Conservation (phyloP, 2,113 vertebrate species). For the Neogobius melanostomus region DNA sequence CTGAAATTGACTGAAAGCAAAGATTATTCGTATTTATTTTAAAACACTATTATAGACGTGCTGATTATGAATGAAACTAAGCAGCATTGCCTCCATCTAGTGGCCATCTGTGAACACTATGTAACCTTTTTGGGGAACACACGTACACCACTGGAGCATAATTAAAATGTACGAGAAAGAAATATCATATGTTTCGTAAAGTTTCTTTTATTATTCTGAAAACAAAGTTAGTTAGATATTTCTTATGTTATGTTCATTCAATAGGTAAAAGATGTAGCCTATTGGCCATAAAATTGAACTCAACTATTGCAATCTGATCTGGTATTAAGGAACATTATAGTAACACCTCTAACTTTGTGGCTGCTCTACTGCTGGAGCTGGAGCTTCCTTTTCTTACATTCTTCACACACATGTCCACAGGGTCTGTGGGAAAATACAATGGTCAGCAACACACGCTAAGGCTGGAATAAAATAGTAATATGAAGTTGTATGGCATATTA, state of each 20-base stretch:
- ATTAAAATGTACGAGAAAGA: background rate
- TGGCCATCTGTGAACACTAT: background rate
- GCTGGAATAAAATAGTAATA: background rate
- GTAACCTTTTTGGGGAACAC: background rate
- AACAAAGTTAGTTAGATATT: background rate
- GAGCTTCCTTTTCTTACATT: constrained; percentile 61
- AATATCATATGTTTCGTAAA: background rate
- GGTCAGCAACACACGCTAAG: background rate
- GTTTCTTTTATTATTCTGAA: background rate
- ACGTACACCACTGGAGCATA: background rate
- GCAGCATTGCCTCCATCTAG: background rate
- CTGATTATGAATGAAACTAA: background rate
- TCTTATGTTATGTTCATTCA: too few species aligned
- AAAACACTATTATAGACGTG: background rate
- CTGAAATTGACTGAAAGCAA: background rate
- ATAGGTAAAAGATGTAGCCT: too few species aligned
- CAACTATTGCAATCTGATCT: too few species aligned
- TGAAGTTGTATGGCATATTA: background rate
- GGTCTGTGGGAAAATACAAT: constrained; percentile 38
- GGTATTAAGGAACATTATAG: too few species aligned
- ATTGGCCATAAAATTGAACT: too few species aligned
- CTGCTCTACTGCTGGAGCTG: constrained; percentile 26
- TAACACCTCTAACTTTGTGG: constrained; percentile 31
- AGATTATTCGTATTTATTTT: background rate
- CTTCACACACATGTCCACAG: constrained; percentile 70